These are phyloP conservation scores for Syngnathus acus DNA, from an alignment of 2,797 vertebrate genomes.

Conservation along the genomic window DNA sequence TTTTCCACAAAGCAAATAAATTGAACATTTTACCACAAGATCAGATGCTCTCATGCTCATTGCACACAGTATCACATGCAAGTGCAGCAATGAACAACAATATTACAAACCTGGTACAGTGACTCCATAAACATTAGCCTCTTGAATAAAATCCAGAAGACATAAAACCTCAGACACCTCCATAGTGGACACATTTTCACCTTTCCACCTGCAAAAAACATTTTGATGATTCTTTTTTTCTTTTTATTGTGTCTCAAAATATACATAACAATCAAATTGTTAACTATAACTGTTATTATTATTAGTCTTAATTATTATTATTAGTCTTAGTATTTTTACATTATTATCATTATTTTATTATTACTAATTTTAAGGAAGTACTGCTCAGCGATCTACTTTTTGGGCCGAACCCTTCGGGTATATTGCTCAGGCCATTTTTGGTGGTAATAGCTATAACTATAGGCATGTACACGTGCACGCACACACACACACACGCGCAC, in stretches of 20 bases:
- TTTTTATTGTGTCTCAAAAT: too few species aligned
- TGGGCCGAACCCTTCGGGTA: too few species aligned
- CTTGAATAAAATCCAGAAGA: slow-evolving; percentile 74
- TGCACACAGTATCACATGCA: neutral
- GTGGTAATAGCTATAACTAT: too few species aligned
- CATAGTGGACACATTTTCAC: slow-evolving; percentile 85
- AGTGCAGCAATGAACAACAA: neutral
- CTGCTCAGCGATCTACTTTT: too few species aligned
- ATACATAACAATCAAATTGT: neutral
- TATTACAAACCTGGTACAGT: slow-evolving; percentile 71
- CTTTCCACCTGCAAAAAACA: slow-evolving; percentile 78
- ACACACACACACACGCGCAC: too few species aligned
- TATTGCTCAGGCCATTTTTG: too few species aligned
- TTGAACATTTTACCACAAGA: neutral
- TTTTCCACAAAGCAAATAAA: neutral
- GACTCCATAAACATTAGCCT: slow-evolving; percentile 82
- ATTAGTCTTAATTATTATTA: too few species aligned
- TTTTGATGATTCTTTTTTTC: neutral
- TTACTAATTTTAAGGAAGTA: too few species aligned
- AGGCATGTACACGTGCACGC: too few species aligned
- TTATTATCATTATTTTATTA: too few species aligned
- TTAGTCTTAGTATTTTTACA: too few species aligned
- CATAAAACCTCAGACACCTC: slow-evolving; percentile 78
- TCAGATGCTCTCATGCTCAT: neutral
- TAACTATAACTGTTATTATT: too few species aligned